Evolutionary conservation across 2,888 invertebrate genomes (phyloP).

Genomic region (Andrena fulva): DNA sequence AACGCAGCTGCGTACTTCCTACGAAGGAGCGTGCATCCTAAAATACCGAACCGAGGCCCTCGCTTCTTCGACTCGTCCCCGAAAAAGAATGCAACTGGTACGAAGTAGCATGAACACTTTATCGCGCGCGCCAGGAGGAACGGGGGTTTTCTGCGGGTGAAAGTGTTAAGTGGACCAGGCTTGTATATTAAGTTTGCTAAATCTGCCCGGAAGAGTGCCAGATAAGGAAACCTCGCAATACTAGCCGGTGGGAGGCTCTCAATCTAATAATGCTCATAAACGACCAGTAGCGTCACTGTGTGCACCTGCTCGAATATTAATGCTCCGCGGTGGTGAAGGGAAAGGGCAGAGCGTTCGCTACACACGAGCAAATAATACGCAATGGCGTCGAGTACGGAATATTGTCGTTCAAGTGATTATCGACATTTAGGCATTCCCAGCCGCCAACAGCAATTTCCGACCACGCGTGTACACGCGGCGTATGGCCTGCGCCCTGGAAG

Average conservation of each 20-base stretch:
- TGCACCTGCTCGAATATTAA: constrained; percentile 63
- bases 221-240: constrained; percentile 60
- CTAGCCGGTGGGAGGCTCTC: constrained; percentile 24
- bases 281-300: constrained; percentile 27
- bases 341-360: constrained; percentile 21
- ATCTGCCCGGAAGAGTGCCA: constrained; percentile 39
- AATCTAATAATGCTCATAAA: constrained; percentile 69
- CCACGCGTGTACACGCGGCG: constrained; percentile 36
- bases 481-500: constrained; percentile 21
- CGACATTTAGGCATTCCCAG: constrained; percentile 71
- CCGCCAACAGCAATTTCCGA: constrained; percentile 65
- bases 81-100: no score
- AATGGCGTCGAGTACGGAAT: constrained; percentile 42
- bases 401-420: constrained; percentile 70
- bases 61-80: not conserved
- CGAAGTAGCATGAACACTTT: not conserved
- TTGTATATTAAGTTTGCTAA: constrained; percentile 1
- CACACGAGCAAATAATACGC: constrained; percentile 49
- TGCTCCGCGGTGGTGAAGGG: constrained; percentile 10
- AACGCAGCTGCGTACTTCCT: not conserved
- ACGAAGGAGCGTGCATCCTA: no score
- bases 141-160: not conserved
- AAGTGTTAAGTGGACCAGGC: not conserved
- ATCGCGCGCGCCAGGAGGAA: not conserved
- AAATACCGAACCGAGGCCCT: not conserved